Base-by-base conservation (phyloP, 2,797 vertebrate genomes). In the Fratercula arctica region DNA sequence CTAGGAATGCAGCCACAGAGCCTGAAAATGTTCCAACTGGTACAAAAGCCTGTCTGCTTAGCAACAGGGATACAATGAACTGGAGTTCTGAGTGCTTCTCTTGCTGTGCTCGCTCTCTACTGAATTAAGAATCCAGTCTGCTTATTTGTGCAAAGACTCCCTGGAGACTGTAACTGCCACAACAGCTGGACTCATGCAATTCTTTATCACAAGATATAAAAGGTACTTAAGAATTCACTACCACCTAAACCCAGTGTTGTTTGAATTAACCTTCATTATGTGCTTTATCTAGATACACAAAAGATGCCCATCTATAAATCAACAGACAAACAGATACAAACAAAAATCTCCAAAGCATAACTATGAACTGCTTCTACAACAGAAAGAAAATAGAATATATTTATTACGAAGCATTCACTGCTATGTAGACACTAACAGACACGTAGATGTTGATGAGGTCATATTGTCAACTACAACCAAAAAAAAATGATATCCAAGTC, bases 31-130 rank as follows among this genome's bases (percentile, higher is more conserved):
- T 81, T 97, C 94, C 96, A 96, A 94, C 43, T 94, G 79, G 89
- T 96, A 93, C 87, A 96, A 94, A 96, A 94, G 85, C 73, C 89
- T 82, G 83, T 75, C 75, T 96, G 93, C 94, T 95, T 96, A 96
- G 96, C 95, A 97, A 96, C 96, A 90, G 69, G 46, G 51, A 84
- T 56, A 95, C 79, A 93, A 82, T 86, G 79, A 93, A 68, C 19
- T 20, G 76, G 78, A 95, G n/a, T n/a, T 83, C 87, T 14, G 23
- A 84, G 92, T 8, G 37, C 51, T 61, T 8, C 85, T 69, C 87
- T 73, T 75, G 73, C 73, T 91, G 90, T 10, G 10, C 59, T 1
- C 89, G 85, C 91, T 96, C 92, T 84, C 82, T 14, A 3, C 67
- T 19, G 76, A 81, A 29, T 59, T 86, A 68, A 79, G 85, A 70